phyloP scores from a whole-genome alignment of 2,888 invertebrate genomes.

The Meteorus cinctellus region DNA sequence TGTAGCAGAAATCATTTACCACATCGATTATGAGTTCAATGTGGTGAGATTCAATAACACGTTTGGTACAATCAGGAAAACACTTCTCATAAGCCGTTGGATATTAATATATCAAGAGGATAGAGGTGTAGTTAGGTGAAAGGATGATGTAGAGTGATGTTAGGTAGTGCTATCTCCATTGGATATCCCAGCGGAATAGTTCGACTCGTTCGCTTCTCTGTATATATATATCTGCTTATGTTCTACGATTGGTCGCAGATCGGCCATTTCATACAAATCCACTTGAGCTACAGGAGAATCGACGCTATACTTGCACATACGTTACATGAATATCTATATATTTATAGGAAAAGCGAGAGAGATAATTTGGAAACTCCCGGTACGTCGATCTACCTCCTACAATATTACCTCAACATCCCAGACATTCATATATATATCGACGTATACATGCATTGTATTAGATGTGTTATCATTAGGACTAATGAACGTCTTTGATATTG shows the following conservation, averaged over 20 bases:
- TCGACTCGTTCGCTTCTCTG: neutral
- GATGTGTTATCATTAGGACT: too few species aligned
- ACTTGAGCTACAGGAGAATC: constrained; percentile 45
- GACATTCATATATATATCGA: too few species aligned
- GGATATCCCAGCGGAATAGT: constrained; percentile 2
- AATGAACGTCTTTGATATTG: neutral
- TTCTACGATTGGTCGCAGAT: constrained; percentile 7
- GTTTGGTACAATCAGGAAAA: constrained; percentile 49
- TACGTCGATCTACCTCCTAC: neutral
- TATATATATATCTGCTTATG: neutral
- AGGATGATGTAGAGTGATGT: constrained; percentile 1
- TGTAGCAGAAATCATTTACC: too few species aligned
- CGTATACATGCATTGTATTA: too few species aligned
- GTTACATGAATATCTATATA: constrained; percentile 56
- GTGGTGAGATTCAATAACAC: constrained; percentile 46
- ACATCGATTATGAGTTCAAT: neutral
- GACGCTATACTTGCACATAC: constrained; percentile 51
- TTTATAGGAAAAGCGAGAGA: constrained; percentile 52
- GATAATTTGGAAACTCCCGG: constrained; percentile 49
- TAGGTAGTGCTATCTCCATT: neutral
- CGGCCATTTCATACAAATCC: constrained; percentile 52
- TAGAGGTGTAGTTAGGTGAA: constrained; percentile 12
- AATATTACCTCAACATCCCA: neutral
- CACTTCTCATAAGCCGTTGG: constrained; percentile 39
- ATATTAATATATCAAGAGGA: constrained; percentile 45